Percentiles rank a stretch among this genome's conserved stretches.
Conservation (phyloP, 2,888 invertebrate species). For the Lasius platythorax region DNA sequence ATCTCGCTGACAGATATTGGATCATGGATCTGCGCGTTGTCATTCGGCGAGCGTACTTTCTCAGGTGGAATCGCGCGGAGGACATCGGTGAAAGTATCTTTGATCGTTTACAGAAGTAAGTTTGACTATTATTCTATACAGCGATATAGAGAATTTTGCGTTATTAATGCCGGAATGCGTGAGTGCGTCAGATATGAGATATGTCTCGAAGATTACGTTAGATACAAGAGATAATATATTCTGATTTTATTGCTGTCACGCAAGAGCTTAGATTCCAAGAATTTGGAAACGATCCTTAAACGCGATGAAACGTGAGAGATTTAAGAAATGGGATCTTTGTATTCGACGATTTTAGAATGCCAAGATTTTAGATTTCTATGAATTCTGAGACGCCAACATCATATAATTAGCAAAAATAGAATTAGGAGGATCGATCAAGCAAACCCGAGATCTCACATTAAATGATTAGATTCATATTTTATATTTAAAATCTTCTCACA, state of each 20-base stretch:
- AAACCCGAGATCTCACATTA: neutral
- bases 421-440: neutral
- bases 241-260: neutral
- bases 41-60: constrained; percentile 55
- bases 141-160: neutral
- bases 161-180: neutral
- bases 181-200: neutral
- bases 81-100: constrained; percentile 62
- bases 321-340: constrained; percentile 6
- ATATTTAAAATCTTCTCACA: neutral
- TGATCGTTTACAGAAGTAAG: constrained; percentile 71
- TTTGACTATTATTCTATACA: constrained; percentile 28
- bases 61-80: constrained; percentile 63
- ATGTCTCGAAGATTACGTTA: neutral
- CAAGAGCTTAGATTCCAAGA: neutral
- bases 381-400: neutral
- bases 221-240: neutral
- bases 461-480: neutral
- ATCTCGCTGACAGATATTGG: constrained; percentile 36
- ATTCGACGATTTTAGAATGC: neutral
- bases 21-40: constrained; percentile 66
- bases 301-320: constrained; percentile 8
- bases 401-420: neutral
- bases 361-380: constrained; percentile 10
- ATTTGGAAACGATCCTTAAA: neutral